These are phyloP conservation scores for Glaucopsyche alexis DNA, from an alignment of 2,888 invertebrate genomes.

Conservation along the genomic window DNA sequence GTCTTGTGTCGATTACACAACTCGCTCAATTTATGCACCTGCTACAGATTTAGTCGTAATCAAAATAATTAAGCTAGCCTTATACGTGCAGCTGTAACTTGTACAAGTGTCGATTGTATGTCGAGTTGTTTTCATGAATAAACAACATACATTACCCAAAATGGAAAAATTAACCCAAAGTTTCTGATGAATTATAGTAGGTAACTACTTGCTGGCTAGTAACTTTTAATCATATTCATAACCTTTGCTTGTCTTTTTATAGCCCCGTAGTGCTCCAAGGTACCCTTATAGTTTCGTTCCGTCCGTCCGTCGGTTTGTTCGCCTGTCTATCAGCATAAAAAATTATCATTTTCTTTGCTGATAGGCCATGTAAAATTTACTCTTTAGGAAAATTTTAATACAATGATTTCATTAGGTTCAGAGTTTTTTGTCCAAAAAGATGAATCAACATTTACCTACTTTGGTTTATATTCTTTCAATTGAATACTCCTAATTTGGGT, in stretches of 20 bases:
- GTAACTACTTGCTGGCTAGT: background rate
- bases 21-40: background rate
- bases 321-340: no score
- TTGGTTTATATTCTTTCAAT: background rate
- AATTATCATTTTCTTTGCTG: no score
- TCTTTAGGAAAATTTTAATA: background rate
- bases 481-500: constrained; percentile 7
- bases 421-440: background rate
- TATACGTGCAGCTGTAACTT: background rate
- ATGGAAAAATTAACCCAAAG: background rate
- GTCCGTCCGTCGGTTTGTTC: no score
- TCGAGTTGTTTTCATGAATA: constrained; percentile 4
- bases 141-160: background rate
- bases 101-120: background rate
- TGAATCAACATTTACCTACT: background rate
- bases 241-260: background rate
- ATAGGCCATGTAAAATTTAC: no score
- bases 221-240: background rate
- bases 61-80: constrained; percentile 13
- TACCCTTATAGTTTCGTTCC: no score
- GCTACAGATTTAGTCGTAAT: constrained; percentile 7
- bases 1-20: background rate
- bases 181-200: background rate
- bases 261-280: no score
- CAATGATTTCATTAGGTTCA: background rate